Percentiles rank a stretch among this genome's conserved stretches.
These are phyloP conservation scores for Epinotia demarniana DNA, from an alignment of 2,888 invertebrate species.

Conservation along the genomic window DNA sequence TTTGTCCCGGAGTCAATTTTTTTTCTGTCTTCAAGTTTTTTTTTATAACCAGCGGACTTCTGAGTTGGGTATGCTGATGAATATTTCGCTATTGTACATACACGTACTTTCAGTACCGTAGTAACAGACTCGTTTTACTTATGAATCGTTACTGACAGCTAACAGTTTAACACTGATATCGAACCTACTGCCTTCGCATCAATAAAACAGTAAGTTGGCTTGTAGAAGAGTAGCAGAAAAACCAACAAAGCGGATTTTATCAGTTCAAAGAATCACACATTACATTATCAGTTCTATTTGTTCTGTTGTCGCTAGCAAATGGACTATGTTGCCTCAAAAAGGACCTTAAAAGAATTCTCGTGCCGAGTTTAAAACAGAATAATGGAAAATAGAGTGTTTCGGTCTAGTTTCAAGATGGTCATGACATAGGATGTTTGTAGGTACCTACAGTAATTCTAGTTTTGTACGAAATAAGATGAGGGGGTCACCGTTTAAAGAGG, in stretches of 20 bases:
- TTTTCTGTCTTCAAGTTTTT: too few species aligned
- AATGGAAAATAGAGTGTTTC: slow-evolving; percentile 26
- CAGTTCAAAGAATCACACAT: neutral
- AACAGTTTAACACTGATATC: too few species aligned
- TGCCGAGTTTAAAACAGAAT: slow-evolving; percentile 11
- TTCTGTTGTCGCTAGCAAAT: neutral
- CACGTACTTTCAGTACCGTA: too few species aligned
- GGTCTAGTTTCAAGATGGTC: slow-evolving; percentile 14
- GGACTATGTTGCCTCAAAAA: slow-evolving; percentile 7
- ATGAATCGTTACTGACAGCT: too few species aligned
- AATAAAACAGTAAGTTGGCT: too few species aligned
- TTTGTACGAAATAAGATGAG: neutral
- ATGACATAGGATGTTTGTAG: neutral
- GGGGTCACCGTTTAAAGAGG: neutral
- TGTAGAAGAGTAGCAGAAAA: too few species aligned
- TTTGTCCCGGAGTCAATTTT: too few species aligned
- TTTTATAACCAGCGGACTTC: too few species aligned
- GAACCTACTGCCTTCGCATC: too few species aligned
- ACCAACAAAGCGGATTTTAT: neutral
- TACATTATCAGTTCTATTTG: slow-evolving; percentile 10
- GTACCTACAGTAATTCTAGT: neutral
- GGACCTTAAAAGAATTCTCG: slow-evolving; percentile 5
- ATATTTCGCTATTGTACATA: too few species aligned
- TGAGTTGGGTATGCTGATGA: too few species aligned
- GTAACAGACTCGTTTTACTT: too few species aligned